phyloP scores from a whole-genome alignment of 2,113 vertebrate genomes.

The Malaclemys terrapin region DNA sequence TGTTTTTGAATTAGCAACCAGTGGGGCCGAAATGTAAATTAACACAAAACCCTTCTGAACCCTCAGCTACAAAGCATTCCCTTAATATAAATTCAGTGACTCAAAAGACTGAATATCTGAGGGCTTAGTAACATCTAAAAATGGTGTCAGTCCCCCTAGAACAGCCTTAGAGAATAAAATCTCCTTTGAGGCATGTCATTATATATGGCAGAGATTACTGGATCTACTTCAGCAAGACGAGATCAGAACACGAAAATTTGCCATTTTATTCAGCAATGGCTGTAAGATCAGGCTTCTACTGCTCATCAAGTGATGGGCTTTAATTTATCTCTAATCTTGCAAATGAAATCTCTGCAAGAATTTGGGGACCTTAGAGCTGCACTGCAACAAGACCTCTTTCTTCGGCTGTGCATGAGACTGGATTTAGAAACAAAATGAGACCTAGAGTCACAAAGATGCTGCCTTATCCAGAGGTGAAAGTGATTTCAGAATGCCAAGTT shows the following conservation, averaged over 20 bases:
- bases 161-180: constrained; percentile 8
- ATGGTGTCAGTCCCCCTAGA: constrained; percentile 13
- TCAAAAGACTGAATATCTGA: constrained; percentile 49
- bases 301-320: background rate
- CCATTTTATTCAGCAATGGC: background rate
- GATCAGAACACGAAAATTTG: constrained; percentile 33
- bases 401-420: background rate
- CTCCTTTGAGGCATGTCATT: constrained; percentile 30
- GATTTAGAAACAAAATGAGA: background rate
- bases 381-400: background rate
- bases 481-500: background rate
- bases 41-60: constrained; percentile 20
- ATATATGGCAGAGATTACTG: background rate
- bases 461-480: background rate
- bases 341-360: constrained; percentile 15
- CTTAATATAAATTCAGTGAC: constrained; percentile 9
- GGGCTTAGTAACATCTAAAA: constrained; percentile 5
- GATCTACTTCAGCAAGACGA: background rate
- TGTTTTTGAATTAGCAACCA: constrained; percentile 35
- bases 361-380: background rate
- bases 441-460: background rate
- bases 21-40: constrained; percentile 24
- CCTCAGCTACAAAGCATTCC: background rate
- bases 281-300: background rate
- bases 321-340: constrained; percentile 24